Base-by-base conservation (phyloP, 2,888 invertebrate genomes). In the Volucella inanis region DNA sequence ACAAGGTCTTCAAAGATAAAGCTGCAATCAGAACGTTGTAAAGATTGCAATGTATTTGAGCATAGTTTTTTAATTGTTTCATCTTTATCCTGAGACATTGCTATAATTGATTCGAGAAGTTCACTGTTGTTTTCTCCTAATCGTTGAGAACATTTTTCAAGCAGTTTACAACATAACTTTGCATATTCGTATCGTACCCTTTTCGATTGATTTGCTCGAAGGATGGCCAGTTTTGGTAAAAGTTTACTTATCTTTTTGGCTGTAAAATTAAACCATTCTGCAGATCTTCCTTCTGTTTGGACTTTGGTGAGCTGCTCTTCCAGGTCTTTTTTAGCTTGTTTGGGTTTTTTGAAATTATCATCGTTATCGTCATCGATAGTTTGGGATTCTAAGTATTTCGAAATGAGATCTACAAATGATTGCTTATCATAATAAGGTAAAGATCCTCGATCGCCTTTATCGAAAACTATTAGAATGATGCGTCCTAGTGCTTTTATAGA, bases 1-100 rank as follows among this genome's bases (percentile, higher is more conserved):
- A 90, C 82, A 92, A 92, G 90, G 64, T 90, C 90, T 54, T 90
- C 91, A 68, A 91, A 90, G 22, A 91, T 87, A 0, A 65, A 68
- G 0, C 82, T 89, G 8, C 72, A 84, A 3, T 86, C 65, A 8
- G 86, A 83, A 3, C 88, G 72, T 89, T 89, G 31, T 91, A 92
- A 88, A 94, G 93, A 87, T 89, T 91, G 18, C 90, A 90, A 6
- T 92, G 89, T 82, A 89, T 90, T 62, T 18, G 88, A 89, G 86
- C 94, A 93, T 64, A 89, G 88, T 4, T 88, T 85, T 12, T 93
- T 89, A 12, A 96, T 94, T 0, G 90, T 88, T 82, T 93, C 92
- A 9, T 94, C 94, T 15, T 94, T 94, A 91, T 97, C 96, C 89
- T 95, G 94, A 0, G 95, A 94, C 39, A 96, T 91, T 0, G 94